Percentiles rank a stretch among this genome's conserved stretches.
phyloP scores from a whole-genome alignment of 2,113 vertebrate species.

The Arothron firmamentum region DNA sequence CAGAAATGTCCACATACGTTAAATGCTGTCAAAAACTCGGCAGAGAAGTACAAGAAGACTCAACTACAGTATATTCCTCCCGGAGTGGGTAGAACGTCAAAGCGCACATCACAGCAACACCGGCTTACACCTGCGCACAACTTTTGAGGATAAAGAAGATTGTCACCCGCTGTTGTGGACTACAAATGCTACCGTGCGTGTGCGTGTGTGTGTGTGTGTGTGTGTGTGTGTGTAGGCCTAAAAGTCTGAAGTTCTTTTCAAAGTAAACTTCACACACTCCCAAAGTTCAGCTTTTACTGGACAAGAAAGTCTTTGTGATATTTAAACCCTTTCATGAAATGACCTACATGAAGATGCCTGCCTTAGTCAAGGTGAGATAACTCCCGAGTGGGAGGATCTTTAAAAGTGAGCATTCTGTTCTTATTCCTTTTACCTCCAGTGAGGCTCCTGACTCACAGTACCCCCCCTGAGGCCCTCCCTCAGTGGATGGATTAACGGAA shows the following conservation, averaged over 20 bases:
- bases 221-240: background rate
- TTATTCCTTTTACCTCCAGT: constrained; percentile 29
- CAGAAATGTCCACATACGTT: no score
- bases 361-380: constrained; percentile 34
- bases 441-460: no score
- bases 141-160: no score
- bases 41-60: no score
- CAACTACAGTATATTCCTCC: background rate
- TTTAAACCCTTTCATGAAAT: constrained; percentile 50
- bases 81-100: no score
- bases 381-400: constrained; percentile 38
- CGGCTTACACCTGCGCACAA: no score
- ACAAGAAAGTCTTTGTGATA: constrained; percentile 43
- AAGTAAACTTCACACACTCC: constrained; percentile 11
- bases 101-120: no score
- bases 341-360: constrained; percentile 25
- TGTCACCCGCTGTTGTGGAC: no score
- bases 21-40: no score
- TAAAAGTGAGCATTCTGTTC: constrained; percentile 46
- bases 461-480: background rate
- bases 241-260: background rate
- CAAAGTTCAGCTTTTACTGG: constrained; percentile 16
- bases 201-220: no score
- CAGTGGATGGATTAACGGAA: constrained; percentile 28
- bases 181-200: no score